Base-by-base conservation (phyloP, 2,888 invertebrate genomes). In the Hydriomena furcata region DNA sequence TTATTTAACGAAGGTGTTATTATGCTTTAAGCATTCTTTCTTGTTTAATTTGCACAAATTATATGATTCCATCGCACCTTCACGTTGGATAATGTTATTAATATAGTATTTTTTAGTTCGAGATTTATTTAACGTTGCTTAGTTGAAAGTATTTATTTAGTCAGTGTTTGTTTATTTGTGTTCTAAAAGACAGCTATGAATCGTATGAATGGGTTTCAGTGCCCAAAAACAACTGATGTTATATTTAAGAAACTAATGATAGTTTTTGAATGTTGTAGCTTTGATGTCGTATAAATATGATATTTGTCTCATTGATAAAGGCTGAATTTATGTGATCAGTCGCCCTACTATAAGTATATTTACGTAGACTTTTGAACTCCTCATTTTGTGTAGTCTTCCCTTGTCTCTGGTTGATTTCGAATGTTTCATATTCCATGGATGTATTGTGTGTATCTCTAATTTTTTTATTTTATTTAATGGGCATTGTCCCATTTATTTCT, bases 1-100 rank as follows among this genome's bases (percentile, higher is more conserved):
- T 55, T 57, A 52, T 50, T 11, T 46, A 43, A 63, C 55, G 61
- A 62, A 63, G 65, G 68, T 70, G 63, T 67, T 23, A 50, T 57
- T 53, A 48, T 60, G 71, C 71, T 74, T 69, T 38, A 60, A 66
- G 69, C 68, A 62, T 67, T 69, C 67, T 71, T 72, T 65, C 55
- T 59, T 61, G 59, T 30, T 27, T 46, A 44, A 42, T 37, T n/a
- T 56, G 60, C 60, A 63, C 60, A 59, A 62, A 55, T 40, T n/a
- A n/a, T n/a, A n/a, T n/a, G 23, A 60, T 54, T 55, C 60, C 55
- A 59, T 47, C 54, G 52, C 53, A 56, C 50, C 49, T 42, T 57
- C 50, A 45, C 38, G 11, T 25, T 47, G 32, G 30, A 34, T 43
- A 49, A 52, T 52, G 49, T 52, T 58, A 35, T 49, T 36, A n/a